These are phyloP conservation scores for Mustela erminea DNA, from an alignment of 2,797 vertebrate species.

Conservation along the genomic window DNA sequence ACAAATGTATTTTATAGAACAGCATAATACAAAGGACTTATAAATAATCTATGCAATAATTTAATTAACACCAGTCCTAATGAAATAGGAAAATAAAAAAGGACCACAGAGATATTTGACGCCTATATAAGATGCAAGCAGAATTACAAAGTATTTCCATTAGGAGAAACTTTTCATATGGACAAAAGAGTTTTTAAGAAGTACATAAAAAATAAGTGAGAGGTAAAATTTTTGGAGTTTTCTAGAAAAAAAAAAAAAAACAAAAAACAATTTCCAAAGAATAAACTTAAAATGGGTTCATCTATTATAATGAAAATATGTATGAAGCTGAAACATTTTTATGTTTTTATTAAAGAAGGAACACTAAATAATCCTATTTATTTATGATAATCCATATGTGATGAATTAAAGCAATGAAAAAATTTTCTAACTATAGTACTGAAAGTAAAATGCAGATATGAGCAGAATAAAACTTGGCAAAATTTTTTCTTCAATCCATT, in stretches of 20 bases:
- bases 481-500: background rate
- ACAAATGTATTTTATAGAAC: slow-evolving; percentile 45
- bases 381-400: background rate
- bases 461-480: background rate
- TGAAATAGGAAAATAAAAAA: background rate
- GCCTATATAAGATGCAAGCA: background rate
- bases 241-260: background rate
- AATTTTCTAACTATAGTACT: background rate
- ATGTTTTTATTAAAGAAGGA: slow-evolving; percentile 37
- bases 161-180: background rate
- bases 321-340: background rate
- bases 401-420: slow-evolving; percentile 6
- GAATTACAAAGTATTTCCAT: background rate
- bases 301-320: slow-evolving; percentile 4
- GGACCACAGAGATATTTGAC: background rate
- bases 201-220: background rate
- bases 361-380: background rate
- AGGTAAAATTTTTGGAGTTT: background rate
- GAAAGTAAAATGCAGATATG: background rate
- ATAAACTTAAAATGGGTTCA: background rate
- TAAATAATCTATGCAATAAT: background rate
- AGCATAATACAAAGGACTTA: background rate
- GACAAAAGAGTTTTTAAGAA: background rate
- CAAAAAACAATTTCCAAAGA: background rate
- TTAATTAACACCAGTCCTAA: background rate